Conservation (phyloP, 2,113 vertebrate species). For the Redunca redunca region DNA sequence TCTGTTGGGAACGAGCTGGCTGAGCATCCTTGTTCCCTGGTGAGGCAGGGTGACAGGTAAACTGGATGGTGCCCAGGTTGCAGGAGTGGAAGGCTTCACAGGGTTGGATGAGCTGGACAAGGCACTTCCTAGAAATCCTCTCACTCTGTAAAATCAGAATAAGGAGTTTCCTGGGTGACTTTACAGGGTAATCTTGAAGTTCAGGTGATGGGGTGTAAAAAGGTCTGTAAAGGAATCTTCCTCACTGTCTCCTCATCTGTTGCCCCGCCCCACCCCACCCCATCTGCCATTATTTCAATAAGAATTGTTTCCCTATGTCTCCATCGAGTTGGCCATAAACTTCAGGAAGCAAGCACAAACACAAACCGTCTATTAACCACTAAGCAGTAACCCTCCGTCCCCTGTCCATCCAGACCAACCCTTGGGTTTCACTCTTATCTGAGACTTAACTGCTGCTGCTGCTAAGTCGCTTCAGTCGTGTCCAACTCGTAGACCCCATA, state of each 20-base stretch:
- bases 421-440: neutral
- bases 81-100: neutral
- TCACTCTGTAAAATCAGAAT: neutral
- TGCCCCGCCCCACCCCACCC: fast-evolving
- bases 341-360: neutral
- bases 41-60: neutral
- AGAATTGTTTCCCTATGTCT: neutral
- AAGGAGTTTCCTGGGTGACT: neutral
- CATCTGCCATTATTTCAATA: neutral
- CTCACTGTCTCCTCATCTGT: neutral
- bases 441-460: neutral
- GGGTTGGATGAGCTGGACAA: neutral
- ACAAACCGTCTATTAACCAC: neutral
- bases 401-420: neutral
- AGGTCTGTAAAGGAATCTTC: neutral
- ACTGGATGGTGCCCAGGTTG: neutral
- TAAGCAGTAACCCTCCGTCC: neutral
- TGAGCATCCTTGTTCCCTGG: neutral
- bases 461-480: neutral
- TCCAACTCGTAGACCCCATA: neutral
- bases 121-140: neutral
- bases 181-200: neutral
- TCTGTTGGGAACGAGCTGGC: no score
- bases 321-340: neutral
- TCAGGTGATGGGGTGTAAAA: neutral